Conservation (phyloP, 1,140 invertebrate species). For the Andricus grossulariae region DNA sequence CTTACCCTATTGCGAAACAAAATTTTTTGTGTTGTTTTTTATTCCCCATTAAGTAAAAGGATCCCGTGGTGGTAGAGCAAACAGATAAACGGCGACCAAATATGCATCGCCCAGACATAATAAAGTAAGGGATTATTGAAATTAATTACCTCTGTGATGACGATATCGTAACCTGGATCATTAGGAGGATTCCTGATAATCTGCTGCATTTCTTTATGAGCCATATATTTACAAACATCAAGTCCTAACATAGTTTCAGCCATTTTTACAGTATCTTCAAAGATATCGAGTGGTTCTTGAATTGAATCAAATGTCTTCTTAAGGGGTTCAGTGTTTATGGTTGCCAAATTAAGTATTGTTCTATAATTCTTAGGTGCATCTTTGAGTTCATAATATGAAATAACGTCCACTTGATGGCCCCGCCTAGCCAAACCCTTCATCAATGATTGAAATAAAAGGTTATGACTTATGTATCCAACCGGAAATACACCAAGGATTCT, state of each 20-base stretch:
- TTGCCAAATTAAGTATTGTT: neutral
- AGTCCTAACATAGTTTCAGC: conserved; percentile 30
- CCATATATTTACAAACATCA: conserved; percentile 45
- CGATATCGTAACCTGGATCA: conserved; percentile 51
- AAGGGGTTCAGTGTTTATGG: neutral
- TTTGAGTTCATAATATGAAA: conserved; percentile 13
- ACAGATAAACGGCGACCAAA: too few species aligned
- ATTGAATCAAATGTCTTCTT: neutral
- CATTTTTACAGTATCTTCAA: neutral
- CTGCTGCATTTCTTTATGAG: conserved; percentile 37
- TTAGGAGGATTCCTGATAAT: conserved; percentile 47
- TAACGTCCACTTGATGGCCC: conserved; percentile 67
- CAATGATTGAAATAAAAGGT: conserved; percentile 63
- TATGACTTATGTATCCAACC: conserved; percentile 64
- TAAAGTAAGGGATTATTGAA: neutral
- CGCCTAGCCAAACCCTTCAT: conserved; percentile 65
- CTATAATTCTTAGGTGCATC: conserved; percentile 49
- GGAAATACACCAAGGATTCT: conserved; percentile 66
- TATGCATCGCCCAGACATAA: neutral
- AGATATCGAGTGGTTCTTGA: neutral
- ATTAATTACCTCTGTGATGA: conserved; percentile 50
- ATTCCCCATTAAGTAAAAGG: too few species aligned
- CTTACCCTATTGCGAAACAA: too few species aligned
- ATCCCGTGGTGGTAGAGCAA: too few species aligned
- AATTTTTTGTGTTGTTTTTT: too few species aligned